A percentile compares a stretch with the other conserved stretches of the same genome.
Conservation (phyloP, 2,113 vertebrate species). For the Ochotona princeps region DNA sequence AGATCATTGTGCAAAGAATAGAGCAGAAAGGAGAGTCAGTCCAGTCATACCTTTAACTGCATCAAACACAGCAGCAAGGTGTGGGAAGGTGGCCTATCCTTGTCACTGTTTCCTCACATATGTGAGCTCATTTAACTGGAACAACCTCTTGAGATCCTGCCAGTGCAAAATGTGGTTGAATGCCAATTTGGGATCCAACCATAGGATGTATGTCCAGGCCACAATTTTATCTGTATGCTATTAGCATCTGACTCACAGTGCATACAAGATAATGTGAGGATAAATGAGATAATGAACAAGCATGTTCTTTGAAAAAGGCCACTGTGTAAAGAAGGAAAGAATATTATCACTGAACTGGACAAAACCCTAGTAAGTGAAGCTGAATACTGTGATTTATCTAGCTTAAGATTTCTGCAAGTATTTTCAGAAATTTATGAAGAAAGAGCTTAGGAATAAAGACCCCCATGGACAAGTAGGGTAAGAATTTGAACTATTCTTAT, state of each 20-base stretch:
- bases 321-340: not conserved
- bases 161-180: not conserved
- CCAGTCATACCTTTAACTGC: not conserved
- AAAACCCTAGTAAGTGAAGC: not conserved
- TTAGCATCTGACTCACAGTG: constrained; percentile 13
- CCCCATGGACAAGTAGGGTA: not conserved
- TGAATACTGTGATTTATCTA: not conserved
- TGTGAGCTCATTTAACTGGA: constrained; percentile 22
- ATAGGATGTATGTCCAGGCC: not conserved
- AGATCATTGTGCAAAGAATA: constrained; percentile 59
- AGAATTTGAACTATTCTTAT: constrained; percentile 13
- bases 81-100: not conserved
- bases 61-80: constrained; percentile 41
- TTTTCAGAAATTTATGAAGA: not conserved
- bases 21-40: constrained; percentile 32
- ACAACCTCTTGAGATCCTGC: not conserved
- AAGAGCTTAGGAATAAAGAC: not conserved
- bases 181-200: not conserved
- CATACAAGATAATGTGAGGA: not conserved
- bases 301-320: not conserved
- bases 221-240: constrained; percentile 2
- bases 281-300: constrained; percentile 10
- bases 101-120: not conserved
- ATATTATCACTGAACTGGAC: not conserved
- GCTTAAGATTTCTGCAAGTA: not conserved